These are phyloP conservation scores for Nothobranchius furzeri DNA, from an alignment of 2,113 vertebrate genomes.

Conservation along the genomic window DNA sequence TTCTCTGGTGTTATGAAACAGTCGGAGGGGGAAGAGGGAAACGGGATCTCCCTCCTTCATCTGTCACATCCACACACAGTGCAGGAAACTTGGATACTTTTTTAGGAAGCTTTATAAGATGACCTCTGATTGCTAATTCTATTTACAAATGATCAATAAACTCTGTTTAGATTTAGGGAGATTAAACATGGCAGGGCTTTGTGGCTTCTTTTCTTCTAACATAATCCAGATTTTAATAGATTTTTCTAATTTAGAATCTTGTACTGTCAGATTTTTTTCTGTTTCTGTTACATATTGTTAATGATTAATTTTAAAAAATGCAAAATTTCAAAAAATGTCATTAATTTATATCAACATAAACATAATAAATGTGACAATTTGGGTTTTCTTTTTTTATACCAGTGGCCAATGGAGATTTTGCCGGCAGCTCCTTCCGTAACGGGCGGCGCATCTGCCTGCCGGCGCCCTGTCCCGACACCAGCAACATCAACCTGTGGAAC, in stretches of 20 bases:
- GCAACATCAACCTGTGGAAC: slow-evolving; percentile 99
- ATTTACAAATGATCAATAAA: neutral
- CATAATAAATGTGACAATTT: neutral
- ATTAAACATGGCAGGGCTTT: no score
- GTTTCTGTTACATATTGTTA: no score
- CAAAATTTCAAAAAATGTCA: no score
- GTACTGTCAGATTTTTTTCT: no score
- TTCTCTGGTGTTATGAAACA: slow-evolving; percentile 33
- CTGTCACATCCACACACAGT: slow-evolving; percentile 9
- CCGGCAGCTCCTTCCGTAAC: slow-evolving; percentile 91
- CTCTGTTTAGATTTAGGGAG: no score
- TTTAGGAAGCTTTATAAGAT: neutral
- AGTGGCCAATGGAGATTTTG: slow-evolving; percentile 96
- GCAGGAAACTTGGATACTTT: neutral
- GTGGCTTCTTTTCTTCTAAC: no score
- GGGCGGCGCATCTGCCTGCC: slow-evolving; percentile 92
- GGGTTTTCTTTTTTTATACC: slow-evolving; percentile 28
- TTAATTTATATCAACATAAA: no score
- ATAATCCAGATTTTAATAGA: no score
- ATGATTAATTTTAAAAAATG: no score
- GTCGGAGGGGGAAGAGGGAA: slow-evolving; percentile 2
- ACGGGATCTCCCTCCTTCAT: slow-evolving; percentile 26
- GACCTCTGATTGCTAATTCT: neutral
- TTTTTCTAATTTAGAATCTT: no score
- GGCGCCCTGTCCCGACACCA: slow-evolving; percentile 92